A percentile compares a stretch with the other conserved stretches of the same genome.
Conservation (phyloP, 2,888 invertebrate species). For the Ischnus inquisitorius region DNA sequence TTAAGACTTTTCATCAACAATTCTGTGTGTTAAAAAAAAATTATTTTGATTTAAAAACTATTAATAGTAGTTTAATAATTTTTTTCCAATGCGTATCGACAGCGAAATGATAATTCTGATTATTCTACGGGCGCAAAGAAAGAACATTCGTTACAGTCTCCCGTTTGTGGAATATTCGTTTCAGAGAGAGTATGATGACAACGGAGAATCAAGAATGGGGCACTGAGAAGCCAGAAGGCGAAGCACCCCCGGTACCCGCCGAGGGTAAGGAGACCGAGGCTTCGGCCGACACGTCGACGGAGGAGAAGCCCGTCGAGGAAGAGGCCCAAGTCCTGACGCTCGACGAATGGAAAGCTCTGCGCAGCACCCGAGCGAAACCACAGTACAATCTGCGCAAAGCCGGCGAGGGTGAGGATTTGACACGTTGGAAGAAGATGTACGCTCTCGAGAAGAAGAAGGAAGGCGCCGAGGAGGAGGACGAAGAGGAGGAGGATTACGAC, state of each 20-base stretch:
- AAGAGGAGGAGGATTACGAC: slow-evolving; percentile 91
- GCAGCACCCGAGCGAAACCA: slow-evolving; percentile 93
- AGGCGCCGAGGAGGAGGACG: slow-evolving; percentile 88
- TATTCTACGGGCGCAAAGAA: background rate
- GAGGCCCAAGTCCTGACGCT: slow-evolving; percentile 94
- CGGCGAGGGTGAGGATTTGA: slow-evolving; percentile 96
- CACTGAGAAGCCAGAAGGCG: slow-evolving; percentile 87
- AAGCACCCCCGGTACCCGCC: slow-evolving; percentile 70
- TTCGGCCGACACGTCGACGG: slow-evolving; percentile 80
- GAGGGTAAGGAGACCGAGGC: slow-evolving; percentile 81
- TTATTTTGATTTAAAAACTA: slow-evolving; percentile 22
- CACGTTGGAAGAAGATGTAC: slow-evolving; percentile 97
- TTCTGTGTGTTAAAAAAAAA: slow-evolving; percentile 8
- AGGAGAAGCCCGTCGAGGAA: slow-evolving; percentile 89
- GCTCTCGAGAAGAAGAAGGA: slow-evolving; percentile 92
- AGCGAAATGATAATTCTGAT: background rate
- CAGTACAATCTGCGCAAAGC: slow-evolving; percentile 97
- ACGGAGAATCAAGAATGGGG: slow-evolving; percentile 82
- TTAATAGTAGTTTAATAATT: too few relatives aligned
- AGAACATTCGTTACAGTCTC: background rate
- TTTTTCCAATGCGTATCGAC: too few relatives aligned
- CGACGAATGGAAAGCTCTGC: slow-evolving; percentile 97
- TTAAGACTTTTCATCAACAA: too few relatives aligned
- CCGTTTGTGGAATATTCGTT: slow-evolving; percentile 25
- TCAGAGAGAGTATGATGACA: slow-evolving; percentile 83